Evolutionary conservation across 2,113 vertebrate species (phyloP).

Genomic region (Sylvicapra grimmia): DNA sequence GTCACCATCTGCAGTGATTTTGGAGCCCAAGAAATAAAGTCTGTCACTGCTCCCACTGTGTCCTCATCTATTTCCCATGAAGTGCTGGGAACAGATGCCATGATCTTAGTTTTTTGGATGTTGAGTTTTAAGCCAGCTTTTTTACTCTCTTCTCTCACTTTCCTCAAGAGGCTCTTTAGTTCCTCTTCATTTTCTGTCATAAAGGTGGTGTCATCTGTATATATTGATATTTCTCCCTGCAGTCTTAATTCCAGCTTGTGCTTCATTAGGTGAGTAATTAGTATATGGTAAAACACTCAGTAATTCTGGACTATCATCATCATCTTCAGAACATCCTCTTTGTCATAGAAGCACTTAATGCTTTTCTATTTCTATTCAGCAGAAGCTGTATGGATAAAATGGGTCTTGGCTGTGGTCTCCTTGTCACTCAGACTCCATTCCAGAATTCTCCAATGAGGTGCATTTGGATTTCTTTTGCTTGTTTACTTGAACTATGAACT

Average conservation of each 20-base stretch:
- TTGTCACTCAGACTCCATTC: neutral
- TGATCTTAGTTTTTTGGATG: neutral
- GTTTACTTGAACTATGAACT: neutral
- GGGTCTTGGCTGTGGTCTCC: neutral
- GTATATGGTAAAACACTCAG: neutral
- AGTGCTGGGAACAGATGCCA: neutral
- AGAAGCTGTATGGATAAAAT: neutral
- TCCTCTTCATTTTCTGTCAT: neutral
- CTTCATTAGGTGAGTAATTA: neutral
- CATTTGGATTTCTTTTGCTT: neutral
- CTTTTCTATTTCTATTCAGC: neutral
- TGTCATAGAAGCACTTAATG: neutral
- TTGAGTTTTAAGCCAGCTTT: neutral
- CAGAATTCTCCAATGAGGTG: neutral
- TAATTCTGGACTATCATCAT: neutral
- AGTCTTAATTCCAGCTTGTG: neutral
- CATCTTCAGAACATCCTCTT: neutral
- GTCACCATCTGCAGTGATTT: neutral
- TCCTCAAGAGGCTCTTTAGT: neutral
- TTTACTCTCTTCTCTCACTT: neutral
- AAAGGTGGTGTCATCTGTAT: neutral
- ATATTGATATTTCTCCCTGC: neutral
- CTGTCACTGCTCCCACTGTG: neutral
- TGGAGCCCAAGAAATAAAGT: neutral
- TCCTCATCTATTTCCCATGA: neutral